Evolutionary conservation across 2,888 invertebrate species (phyloP), one percentile per base, ranked within the genome.

Genomic region (Scrobipalpa atriplicella): DNA sequence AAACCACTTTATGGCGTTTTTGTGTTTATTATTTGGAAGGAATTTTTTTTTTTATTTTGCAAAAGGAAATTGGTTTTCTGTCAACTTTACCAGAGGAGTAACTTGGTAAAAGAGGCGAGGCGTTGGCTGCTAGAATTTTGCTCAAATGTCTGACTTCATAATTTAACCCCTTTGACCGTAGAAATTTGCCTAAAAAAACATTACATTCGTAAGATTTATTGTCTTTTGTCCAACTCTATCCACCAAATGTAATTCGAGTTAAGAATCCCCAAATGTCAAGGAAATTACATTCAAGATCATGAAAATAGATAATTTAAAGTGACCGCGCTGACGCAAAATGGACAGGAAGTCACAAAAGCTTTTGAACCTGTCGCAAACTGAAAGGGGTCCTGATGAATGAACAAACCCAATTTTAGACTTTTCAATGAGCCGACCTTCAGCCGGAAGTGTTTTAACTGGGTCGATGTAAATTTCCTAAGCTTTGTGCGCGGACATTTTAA

Each of bases 1-100:
- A 60, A 52, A 21, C 67, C 62, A 56, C 62, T 67, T 67, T 65
- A 65, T 56, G 38, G 43, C 62, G 18, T 62, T 62, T 65, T 56
- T 56, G 64, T 64, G 64, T 47, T 64, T 63, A 41, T 41, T n/a
- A 16, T 16, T 47, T n/a, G 13, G 47, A 6, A 1, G 47, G 47
- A 5, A 6, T 16, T n/a, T 47, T 47, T 13, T 43, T 13, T n/a
- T 3, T 3, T 8, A 47, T 47, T 47, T n/a, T 29, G 29, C 29
- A 29, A 29, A 5, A 29, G 29, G 29, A 29, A 29, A 29, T 29
- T 29, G 29, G 29, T 29, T 29, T 29, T 29, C 5, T 29, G 29
- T 3, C 29, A 29, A 29, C 29, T 29, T 29, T 29, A 29, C 29
- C 29, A 29, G 29, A 29, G 29, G 2, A 29, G 5, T 29, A 29